A percentile compares a stretch with the other conserved stretches of the same genome.
Evolutionary conservation across 2,113 vertebrate species (phyloP).

Genomic region (Nothocercus nigrocapillus): DNA sequence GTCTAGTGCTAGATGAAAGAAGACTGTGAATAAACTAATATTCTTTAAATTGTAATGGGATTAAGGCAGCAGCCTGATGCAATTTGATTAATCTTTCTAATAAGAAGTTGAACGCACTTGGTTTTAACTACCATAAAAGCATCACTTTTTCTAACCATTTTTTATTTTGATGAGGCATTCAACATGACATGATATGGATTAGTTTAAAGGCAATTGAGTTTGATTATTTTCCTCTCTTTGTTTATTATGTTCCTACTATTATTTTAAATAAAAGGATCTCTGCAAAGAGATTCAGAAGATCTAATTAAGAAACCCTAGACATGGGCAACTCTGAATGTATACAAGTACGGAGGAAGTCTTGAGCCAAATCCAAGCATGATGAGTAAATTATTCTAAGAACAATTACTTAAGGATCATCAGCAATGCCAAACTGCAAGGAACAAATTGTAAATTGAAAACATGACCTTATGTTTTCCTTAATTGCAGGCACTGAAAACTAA

Average conservation of each 20-base stretch:
- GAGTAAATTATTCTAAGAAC: slow-evolving; percentile 23
- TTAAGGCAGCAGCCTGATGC: background rate
- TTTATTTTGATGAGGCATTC: background rate
- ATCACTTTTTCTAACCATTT: background rate
- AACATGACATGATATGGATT: background rate
- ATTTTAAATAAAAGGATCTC: slow-evolving; percentile 26
- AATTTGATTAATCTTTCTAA: slow-evolving; percentile 27
- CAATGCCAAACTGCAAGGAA: background rate
- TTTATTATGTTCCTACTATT: slow-evolving; percentile 18
- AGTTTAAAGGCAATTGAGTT: background rate
- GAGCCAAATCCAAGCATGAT: slow-evolving; percentile 5
- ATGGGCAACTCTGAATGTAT: background rate
- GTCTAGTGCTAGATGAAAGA: background rate
- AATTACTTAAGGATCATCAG: background rate
- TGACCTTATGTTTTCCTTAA: background rate
- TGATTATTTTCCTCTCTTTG: slow-evolving; percentile 10
- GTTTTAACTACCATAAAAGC: background rate
- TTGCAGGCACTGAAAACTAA: background rate
- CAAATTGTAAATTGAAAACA: slow-evolving; percentile 10
- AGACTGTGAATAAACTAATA: slow-evolving; percentile 3
- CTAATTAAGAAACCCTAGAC: background rate
- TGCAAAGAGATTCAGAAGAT: background rate
- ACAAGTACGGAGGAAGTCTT: background rate
- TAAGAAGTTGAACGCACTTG: background rate
- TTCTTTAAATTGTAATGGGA: background rate